Evolutionary conservation across 2,113 vertebrate genomes (phyloP), one percentile per base, ranked within the genome.

Genomic region (Burhinus bistriatus): DNA sequence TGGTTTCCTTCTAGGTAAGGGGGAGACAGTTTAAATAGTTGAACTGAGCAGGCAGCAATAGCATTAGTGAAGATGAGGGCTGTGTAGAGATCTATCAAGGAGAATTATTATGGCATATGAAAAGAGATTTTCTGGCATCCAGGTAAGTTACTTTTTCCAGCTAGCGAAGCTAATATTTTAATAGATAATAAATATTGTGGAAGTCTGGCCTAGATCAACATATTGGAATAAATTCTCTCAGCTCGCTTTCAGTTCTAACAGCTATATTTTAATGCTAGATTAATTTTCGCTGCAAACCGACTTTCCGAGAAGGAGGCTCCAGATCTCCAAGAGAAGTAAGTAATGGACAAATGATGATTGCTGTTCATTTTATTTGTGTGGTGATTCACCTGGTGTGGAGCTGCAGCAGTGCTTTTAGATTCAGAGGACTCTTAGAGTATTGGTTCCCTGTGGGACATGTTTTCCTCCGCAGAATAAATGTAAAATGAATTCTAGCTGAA

Each of bases 201-300:
- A 62, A 69, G 5, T 38, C 15, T 51, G 22, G 2, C 18, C 34
- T 84, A 68, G 36, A 61, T 44, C 8, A 92, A 38, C 14, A 44
- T 62, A 51, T 8, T 52, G 30, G 22, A 61, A 79, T 89, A 72
- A 78, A 42, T 79, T 76, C 11, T 68, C 9, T 76, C 18, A 49
- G 22, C 16, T 87, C 25, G 6, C 38, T 72, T 72, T 40, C 72
- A 83, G 36, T 84, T 93, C 91, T 97, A 96, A 95, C 62, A 58
- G 61, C 83, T 98, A 80, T 96, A 61, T 97, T 91, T 95, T 82
- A 80, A 97, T 95, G 72, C 30, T 84, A 99, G 99, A 99, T 99
- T 91, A 99, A 99, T 97, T 99, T 99, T 97, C 98, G 99, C 94
- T 99, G 99, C 96, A 99, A 99, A 90, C 99, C 99, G 3, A 99